phyloP scores from a whole-genome alignment of 2,888 invertebrate genomes.

The Automeris io region DNA sequence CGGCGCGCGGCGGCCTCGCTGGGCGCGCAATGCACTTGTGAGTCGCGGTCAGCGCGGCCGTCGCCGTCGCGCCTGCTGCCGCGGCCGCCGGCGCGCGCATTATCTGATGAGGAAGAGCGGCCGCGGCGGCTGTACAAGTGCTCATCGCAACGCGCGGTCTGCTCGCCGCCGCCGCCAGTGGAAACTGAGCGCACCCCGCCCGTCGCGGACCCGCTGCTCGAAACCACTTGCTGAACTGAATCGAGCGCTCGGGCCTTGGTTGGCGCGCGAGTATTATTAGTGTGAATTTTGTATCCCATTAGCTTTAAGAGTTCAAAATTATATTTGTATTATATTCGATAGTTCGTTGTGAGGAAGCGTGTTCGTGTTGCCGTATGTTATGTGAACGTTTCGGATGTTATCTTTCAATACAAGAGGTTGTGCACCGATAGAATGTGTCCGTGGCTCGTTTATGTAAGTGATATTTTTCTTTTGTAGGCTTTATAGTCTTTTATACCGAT shows the following conservation, averaged over 20 bases:
- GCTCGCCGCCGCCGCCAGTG: constrained; percentile 20
- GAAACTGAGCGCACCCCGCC: constrained; percentile 16
- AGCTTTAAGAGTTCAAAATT: constrained; percentile 69
- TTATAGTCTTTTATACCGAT: constrained; percentile 9
- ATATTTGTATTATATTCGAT: constrained; percentile 61
- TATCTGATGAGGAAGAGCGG: constrained; percentile 43
- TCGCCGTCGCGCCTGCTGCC: constrained; percentile 28
- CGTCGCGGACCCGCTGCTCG: constrained; percentile 53
- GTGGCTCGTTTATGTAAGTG: constrained; percentile 19
- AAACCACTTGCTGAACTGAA: constrained; percentile 55
- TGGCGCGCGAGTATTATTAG: constrained; percentile 68
- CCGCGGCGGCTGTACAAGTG: constrained; percentile 49
- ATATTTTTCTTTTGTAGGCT: constrained; percentile 18
- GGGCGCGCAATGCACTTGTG: constrained; percentile 34
- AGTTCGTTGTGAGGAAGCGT: constrained; percentile 25
- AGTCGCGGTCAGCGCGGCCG: constrained; percentile 27
- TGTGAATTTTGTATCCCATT: constrained; percentile 71
- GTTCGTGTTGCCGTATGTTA: constrained; percentile 40
- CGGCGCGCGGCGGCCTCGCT: constrained; percentile 18
- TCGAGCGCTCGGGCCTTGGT: constrained; percentile 17
- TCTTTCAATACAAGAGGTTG: constrained; percentile 52
- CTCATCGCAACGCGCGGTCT: constrained; percentile 37
- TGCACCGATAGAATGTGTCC: constrained; percentile 27
- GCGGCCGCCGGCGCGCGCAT: constrained; percentile 31
- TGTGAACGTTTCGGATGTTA: constrained; percentile 35